Evolutionary conservation across 2,888 invertebrate species (phyloP).

Genomic region (Allacma fusca): DNA sequence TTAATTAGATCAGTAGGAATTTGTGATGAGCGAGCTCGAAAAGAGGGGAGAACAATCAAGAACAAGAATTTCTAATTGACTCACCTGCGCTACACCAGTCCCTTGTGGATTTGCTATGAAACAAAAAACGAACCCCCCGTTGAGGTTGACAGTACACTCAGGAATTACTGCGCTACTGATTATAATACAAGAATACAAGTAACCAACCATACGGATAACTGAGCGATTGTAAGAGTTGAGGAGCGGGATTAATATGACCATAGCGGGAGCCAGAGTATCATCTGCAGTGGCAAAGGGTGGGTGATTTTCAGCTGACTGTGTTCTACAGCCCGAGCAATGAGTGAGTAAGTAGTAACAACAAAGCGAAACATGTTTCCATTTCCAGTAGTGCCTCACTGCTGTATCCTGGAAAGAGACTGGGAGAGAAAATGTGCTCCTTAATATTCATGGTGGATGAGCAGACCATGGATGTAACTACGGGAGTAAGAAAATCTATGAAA

Average conservation of each 20-base stretch:
- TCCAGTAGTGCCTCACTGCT: background rate
- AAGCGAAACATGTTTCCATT: constrained; percentile 33
- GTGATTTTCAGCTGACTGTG: constrained; percentile 5
- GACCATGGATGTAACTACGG: constrained; percentile 7
- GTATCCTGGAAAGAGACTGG: constrained; percentile 9
- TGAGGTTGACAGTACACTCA: constrained; percentile 32
- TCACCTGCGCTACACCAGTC: constrained; percentile 10
- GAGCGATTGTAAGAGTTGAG: background rate
- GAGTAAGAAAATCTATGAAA: constrained; percentile 19
- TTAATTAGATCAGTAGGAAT: constrained; percentile 22
- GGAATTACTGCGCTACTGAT: constrained; percentile 7
- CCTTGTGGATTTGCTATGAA: constrained; percentile 19
- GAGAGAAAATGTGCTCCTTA: constrained; percentile 34
- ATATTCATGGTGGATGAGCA: constrained; percentile 38
- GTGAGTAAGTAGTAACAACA: background rate
- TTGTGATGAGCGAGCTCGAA: constrained; percentile 7
- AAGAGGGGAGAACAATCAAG: background rate
- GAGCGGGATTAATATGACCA: constrained; percentile 7
- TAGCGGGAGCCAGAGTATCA: background rate
- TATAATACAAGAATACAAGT: background rate
- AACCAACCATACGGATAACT: no score
- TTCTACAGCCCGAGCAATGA: background rate
- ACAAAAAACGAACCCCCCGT: constrained; percentile 20
- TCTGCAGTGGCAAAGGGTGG: constrained; percentile 10
- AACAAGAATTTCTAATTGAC: constrained; percentile 25